Evolutionary conservation across 2,888 invertebrate genomes (phyloP), one percentile per base, ranked within the genome.

Genomic region (Drepana falcataria): DNA sequence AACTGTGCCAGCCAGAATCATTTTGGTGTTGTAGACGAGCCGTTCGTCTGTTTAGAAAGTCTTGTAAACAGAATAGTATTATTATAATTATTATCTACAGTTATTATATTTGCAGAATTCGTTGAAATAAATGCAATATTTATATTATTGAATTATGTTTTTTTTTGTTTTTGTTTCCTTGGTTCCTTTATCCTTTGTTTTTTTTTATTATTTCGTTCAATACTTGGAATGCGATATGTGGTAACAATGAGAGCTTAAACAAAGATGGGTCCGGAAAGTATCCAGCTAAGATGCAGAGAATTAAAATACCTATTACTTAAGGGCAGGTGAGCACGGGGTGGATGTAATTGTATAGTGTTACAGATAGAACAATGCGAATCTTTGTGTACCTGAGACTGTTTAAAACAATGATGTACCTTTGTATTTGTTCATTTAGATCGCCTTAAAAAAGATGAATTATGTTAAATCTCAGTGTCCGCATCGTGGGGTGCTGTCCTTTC

Each of bases 61-160:
- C 85, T 85, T 88, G 84, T 86, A 87, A 87, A 87, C 85, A 86
- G 84, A 85, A 86, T 87, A 90, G 86, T 91, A 89, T 89, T 88
- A 91, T 88, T 88, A 87, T 87, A 86, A 87, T 88, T 87, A 88
- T 88, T 85, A 87, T 87, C 84, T 86, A 87, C 87, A 87, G 86
- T 88, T 89, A 89, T 90, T 89, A 82, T 89, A 90, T 89, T 90
- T 85, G 85, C 88, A 85, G 85, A 88, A 91, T 88, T 90, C 86
- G 89, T 91, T 91, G 87, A 91, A 91, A 91, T 91, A 91, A 91
- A 91, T 88, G 86, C 87, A 91, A 91, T 91, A 91, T 91, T 91
- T 91, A 91, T 91, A 91, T 91, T 91, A 90, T 87, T 89, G 85
- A 87, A 79, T 87, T 88, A 87, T 86, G 86, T 87, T 86, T 86